Evolutionary conservation across 53 echinoderm and acorn worm species (phyloP).

Genomic region (Echinarachnius parma): DNA sequence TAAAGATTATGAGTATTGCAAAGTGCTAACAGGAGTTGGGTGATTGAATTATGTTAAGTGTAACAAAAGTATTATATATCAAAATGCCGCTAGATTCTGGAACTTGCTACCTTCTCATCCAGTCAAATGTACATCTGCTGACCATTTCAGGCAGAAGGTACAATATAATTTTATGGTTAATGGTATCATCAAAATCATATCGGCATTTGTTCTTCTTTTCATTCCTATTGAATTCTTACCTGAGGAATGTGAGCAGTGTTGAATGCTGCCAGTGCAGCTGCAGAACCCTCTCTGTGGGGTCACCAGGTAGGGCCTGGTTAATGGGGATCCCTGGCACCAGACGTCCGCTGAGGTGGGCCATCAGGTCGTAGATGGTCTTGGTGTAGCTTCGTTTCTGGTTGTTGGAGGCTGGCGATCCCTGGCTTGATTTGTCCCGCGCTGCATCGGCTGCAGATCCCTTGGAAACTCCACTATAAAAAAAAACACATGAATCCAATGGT

Average conservation of each 20-base stretch:
- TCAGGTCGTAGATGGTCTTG: conserved; percentile 93
- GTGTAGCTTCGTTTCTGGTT: conserved; percentile 81
- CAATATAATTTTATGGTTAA: too few species aligned
- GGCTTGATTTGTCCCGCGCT: conserved; percentile 76
- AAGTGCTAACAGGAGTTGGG: too few species aligned
- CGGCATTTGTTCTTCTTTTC: neutral
- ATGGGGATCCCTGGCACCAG: conserved; percentile 96
- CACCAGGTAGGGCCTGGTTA: conserved; percentile 87
- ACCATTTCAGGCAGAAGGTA: too few species aligned
- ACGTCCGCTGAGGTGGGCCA: conserved; percentile 95
- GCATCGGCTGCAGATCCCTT: conserved; percentile 82
- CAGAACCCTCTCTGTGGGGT: conserved; percentile 89
- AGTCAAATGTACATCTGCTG: too few species aligned
- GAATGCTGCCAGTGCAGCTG: conserved; percentile 98
- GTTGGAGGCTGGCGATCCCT: conserved; percentile 78
- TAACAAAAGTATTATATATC: too few species aligned
- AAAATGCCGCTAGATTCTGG: too few species aligned
- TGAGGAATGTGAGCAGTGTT: conserved; percentile 86
- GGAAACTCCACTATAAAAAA: conserved; percentile 79
- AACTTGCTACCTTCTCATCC: too few species aligned
- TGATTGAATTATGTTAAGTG: neutral
- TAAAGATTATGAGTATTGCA: too few species aligned
- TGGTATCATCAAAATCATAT: neutral
- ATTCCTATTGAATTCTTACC: conserved; percentile 38
- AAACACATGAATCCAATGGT: too few species aligned